Evolutionary conservation across 2,113 vertebrate species (phyloP).

Genomic region (Chauna torquata): DNA sequence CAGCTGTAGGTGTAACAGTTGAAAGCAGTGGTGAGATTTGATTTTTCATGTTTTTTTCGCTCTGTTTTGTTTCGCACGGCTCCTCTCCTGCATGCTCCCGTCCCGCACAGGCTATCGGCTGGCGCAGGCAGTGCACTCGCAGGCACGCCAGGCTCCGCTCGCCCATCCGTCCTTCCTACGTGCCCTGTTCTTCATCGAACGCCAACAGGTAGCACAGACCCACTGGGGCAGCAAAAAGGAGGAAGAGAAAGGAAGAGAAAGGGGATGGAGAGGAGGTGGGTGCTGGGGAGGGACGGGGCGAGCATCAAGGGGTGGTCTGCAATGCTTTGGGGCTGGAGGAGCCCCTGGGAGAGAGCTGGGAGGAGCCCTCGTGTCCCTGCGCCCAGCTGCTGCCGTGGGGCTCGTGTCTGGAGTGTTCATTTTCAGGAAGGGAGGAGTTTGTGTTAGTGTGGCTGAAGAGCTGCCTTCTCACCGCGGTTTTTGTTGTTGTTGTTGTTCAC

Average conservation of each 20-base stretch:
- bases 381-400: fast-evolving
- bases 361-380: background rate
- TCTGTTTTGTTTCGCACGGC: background rate
- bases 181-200: background rate
- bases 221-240: background rate
- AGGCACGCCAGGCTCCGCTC: fast-evolving
- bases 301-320: background rate
- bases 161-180: background rate
- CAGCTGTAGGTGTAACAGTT: background rate
- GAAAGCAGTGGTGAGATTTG: background rate
- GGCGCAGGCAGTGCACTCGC: fast-evolving
- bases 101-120: background rate
- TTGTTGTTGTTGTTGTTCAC: background rate
- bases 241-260: background rate
- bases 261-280: background rate
- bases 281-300: background rate
- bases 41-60: background rate
- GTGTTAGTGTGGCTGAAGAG: background rate
- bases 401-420: background rate
- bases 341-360: background rate
- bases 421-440: background rate
- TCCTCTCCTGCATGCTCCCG: background rate
- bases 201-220: background rate
- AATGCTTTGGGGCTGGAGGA: background rate
- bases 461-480: background rate